Conservation (phyloP, 2,113 vertebrate species). For the Felis chaus region DNA sequence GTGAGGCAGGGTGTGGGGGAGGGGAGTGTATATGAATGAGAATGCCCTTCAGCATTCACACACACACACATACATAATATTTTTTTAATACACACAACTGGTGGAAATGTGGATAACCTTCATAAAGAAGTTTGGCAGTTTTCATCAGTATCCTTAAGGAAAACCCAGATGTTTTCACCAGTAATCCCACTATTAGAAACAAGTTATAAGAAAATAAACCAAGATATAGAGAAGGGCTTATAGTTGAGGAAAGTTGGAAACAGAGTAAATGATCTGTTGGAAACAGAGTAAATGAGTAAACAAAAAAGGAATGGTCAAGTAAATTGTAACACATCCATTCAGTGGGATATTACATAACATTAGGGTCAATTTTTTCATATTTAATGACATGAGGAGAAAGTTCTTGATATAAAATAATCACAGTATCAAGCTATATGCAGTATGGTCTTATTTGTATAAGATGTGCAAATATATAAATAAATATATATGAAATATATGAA, state of each 20-base stretch:
- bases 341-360: not conserved
- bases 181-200: not conserved
- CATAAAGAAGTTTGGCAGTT: slow-evolving; percentile 3
- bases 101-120: slow-evolving; percentile 17
- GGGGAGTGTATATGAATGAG: not conserved
- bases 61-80: not conserved
- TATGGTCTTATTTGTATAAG: not conserved
- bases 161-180: slow-evolving; percentile 18
- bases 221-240: slow-evolving; percentile 21
- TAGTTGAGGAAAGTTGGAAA: not conserved
- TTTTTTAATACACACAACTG: not conserved
- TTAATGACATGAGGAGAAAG: not conserved
- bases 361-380: not conserved
- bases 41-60: slow-evolving; percentile 4
- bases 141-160: not conserved
- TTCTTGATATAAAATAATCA: slow-evolving; percentile 23
- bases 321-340: not conserved
- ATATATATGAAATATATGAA: not conserved
- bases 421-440: not conserved
- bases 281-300: not conserved
- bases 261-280: not conserved
- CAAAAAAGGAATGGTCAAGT: slow-evolving; percentile 18
- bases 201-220: not conserved
- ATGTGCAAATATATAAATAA: not conserved
- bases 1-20: not conserved